Evolutionary conservation across 2,797 vertebrate species (phyloP).

Genomic region (Ctenopoma kingsleyae): DNA sequence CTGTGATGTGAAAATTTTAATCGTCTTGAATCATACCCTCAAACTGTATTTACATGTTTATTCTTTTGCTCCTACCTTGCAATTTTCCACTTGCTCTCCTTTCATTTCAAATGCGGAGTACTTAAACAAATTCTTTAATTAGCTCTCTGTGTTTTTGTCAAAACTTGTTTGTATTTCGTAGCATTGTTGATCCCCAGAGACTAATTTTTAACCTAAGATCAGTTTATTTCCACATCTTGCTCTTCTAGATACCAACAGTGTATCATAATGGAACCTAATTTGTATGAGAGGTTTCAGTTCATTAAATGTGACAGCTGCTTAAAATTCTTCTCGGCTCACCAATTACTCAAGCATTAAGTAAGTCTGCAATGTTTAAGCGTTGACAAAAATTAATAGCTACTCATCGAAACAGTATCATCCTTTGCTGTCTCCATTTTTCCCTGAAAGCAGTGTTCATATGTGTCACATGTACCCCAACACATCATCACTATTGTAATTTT

Average conservation of each 20-base stretch:
- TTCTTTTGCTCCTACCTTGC: conserved; percentile 1
- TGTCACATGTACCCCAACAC: background rate
- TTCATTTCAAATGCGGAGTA: conserved; percentile 15
- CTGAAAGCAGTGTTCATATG: conserved; percentile 17
- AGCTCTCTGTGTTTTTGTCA: conserved; percentile 3
- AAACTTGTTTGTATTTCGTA: conserved; percentile 22
- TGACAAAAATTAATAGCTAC: conserved; percentile 8
- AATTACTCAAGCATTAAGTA: conserved; percentile 51
- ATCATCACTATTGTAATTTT: conserved; percentile 19
- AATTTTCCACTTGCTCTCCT: conserved; percentile 21
- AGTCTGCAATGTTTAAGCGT: conserved; percentile 7
- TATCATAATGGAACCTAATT: conserved; percentile 32
- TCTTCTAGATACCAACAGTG: conserved; percentile 30
- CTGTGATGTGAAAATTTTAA: conserved; percentile 21
- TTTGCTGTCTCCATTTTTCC: background rate
- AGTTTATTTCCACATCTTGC: conserved; percentile 17
- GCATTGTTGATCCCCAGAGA: background rate
- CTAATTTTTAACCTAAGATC: conserved; percentile 25
- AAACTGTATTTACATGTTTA: conserved; percentile 20
- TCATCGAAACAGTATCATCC: background rate
- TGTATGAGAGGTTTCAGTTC: conserved; percentile 34
- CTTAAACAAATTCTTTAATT: conserved; percentile 34
- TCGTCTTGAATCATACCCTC: conserved; percentile 26
- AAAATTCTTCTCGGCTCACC: conserved; percentile 23
- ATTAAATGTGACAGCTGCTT: conserved; percentile 36